These are phyloP conservation scores for Luperina testacea DNA, from an alignment of 2,888 invertebrate genomes.

Conservation along the genomic window DNA sequence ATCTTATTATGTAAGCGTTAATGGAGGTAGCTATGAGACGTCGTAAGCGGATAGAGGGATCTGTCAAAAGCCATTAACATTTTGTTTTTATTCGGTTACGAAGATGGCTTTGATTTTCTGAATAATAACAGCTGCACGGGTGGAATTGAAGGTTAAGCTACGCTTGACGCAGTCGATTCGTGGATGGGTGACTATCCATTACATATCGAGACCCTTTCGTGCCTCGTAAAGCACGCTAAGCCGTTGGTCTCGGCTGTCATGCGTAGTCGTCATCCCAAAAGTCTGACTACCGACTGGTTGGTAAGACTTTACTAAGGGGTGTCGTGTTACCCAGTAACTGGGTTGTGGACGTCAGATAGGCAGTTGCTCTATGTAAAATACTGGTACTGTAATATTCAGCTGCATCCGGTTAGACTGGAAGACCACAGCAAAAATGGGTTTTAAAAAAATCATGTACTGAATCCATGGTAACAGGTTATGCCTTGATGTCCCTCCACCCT, in stretches of 20 bases:
- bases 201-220: not conserved
- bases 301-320: not conserved
- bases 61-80: conserved; percentile 45
- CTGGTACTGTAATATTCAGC: not conserved
- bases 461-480: no score
- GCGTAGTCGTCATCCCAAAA: not conserved
- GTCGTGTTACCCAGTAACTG: not conserved
- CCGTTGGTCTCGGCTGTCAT: no score
- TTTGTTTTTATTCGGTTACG: conserved; percentile 11
- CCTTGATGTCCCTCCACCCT: no score
- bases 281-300: not conserved
- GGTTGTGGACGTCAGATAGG: not conserved
- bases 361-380: not conserved
- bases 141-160: not conserved
- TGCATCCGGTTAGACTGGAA: not conserved
- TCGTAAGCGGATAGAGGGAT: conserved; percentile 41
- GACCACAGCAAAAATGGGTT: not conserved
- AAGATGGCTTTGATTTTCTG: conserved; percentile 1
- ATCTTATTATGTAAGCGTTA: conserved; percentile 52
- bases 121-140: not conserved
- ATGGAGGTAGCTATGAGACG: conserved; percentile 47
- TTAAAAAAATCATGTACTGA: no score
- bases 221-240: not conserved
- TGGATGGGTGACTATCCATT: not conserved
- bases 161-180: not conserved